These are phyloP conservation scores for Leucophenga maculata DNA, from an alignment of 2,888 invertebrate species.

Conservation along the genomic window DNA sequence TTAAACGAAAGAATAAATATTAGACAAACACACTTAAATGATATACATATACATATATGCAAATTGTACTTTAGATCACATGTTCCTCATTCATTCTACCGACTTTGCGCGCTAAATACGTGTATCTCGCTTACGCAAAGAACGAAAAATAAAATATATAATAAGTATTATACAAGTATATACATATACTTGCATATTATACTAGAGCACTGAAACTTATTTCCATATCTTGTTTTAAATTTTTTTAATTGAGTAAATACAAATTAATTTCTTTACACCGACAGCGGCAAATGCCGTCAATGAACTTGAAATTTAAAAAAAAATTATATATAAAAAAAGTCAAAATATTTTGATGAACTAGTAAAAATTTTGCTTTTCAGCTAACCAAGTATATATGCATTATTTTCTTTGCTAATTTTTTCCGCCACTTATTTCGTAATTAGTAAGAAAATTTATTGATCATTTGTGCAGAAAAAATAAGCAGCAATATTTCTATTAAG, in stretches of 20 bases:
- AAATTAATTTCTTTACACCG: constrained; percentile 36
- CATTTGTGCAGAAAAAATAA: constrained; percentile 1
- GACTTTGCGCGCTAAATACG: constrained; percentile 26
- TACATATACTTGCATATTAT: constrained; percentile 24
- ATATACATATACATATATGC: constrained; percentile 34
- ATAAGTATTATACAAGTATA: no score
- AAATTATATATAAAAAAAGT: not conserved
- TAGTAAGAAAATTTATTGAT: not conserved
- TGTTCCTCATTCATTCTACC: constrained; percentile 53
- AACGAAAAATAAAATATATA: no score
- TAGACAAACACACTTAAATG: constrained; percentile 47
- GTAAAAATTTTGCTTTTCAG: not conserved
- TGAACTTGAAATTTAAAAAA: constrained; percentile 59
- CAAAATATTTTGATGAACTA: not conserved
- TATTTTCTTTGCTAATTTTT: no score
- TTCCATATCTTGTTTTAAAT: constrained; percentile 45
- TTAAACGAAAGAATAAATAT: constrained; percentile 34
- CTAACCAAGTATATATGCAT: no score
- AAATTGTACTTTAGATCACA: constrained; percentile 42
- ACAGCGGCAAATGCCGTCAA: constrained; percentile 43
- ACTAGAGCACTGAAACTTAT: constrained; percentile 27
- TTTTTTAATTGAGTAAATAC: constrained; percentile 44
- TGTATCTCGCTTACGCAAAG: no score
- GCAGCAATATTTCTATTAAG: not conserved
- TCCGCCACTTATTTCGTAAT: no score